A percentile compares a stretch with the other conserved stretches of the same genome.
These are phyloP conservation scores for Conus canariensis DNA, from an alignment of 2,888 invertebrate genomes.

Conservation along the genomic window DNA sequence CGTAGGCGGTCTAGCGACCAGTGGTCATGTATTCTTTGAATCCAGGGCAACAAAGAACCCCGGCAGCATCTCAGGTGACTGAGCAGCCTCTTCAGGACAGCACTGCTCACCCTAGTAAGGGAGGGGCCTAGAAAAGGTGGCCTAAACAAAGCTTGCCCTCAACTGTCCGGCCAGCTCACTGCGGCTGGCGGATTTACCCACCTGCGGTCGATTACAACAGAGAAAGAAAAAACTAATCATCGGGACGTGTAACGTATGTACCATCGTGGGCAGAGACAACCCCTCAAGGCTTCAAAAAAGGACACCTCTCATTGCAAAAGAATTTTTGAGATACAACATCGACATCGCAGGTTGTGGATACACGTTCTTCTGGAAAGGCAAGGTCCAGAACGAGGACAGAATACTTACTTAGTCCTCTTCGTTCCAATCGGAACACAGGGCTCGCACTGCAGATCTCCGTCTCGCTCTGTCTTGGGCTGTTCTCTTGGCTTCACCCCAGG, in stretches of 20 bases:
- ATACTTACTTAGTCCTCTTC: background rate
- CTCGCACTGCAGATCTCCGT: no score
- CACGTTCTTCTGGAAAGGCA: background rate
- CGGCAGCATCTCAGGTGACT: slow-evolving; percentile 16
- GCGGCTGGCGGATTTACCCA: slow-evolving; percentile 7
- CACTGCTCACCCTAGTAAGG: background rate
- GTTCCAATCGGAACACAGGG: no score
- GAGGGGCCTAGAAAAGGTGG: background rate
- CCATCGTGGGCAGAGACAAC: background rate
- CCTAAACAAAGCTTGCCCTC: background rate
- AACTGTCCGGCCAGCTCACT: background rate
- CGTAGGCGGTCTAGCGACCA: background rate
- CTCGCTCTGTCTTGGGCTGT: no score
- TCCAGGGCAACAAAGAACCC: no score
- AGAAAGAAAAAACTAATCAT: background rate
- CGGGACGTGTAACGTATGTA: background rate
- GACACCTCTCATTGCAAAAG: slow-evolving; percentile 13
- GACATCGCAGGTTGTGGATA: background rate
- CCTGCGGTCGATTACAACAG: slow-evolving; percentile 9
- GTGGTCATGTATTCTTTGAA: background rate
- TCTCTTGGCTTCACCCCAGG: no score
- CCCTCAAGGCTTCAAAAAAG: background rate
- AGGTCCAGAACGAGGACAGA: slow-evolving; percentile 15
- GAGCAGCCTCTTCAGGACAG: slow-evolving; percentile 28
- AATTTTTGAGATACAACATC: background rate